Conservation (phyloP, 2,113 vertebrate species). For the Chaetorhynchus papuensis region DNA sequence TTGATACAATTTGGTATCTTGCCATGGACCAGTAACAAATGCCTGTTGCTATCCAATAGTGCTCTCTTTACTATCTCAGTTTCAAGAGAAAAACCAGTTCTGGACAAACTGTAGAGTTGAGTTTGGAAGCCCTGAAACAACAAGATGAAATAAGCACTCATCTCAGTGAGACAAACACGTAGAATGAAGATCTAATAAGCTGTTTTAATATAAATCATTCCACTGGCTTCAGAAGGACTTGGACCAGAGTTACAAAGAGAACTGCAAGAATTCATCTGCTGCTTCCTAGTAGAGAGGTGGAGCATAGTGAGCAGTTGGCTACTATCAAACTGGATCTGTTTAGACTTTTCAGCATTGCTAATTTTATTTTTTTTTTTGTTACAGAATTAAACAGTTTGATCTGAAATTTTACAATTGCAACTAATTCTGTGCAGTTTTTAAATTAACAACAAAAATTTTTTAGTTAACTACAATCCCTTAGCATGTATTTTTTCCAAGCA, state of each 20-base stretch:
- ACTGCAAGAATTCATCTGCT: conserved; percentile 25
- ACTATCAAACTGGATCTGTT: not conserved
- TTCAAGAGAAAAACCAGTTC: not conserved
- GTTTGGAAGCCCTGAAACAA: not conserved
- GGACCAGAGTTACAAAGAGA: not conserved
- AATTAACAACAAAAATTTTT: not conserved
- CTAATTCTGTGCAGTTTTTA: not conserved
- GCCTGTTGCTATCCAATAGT: not conserved
- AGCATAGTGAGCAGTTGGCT: not conserved
- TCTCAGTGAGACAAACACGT: not conserved
- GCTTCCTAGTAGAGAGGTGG: not conserved
- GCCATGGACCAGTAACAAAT: not conserved
- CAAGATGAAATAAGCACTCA: not conserved
- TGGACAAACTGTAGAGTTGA: not conserved
- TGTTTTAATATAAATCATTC: not conserved
- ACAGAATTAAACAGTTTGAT: not conserved
- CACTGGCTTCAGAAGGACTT: not conserved
- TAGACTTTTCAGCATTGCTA: not conserved
- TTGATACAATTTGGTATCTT: not conserved
- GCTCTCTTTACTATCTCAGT: not conserved
- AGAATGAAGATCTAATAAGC: not conserved
- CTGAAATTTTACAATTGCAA: not conserved
- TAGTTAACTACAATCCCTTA: not conserved
- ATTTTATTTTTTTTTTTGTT: not conserved
- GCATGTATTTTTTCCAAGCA: not conserved